Evolutionary conservation across 2,797 vertebrate genomes (phyloP).

Genomic region (Dromococcyx pavoninus): DNA sequence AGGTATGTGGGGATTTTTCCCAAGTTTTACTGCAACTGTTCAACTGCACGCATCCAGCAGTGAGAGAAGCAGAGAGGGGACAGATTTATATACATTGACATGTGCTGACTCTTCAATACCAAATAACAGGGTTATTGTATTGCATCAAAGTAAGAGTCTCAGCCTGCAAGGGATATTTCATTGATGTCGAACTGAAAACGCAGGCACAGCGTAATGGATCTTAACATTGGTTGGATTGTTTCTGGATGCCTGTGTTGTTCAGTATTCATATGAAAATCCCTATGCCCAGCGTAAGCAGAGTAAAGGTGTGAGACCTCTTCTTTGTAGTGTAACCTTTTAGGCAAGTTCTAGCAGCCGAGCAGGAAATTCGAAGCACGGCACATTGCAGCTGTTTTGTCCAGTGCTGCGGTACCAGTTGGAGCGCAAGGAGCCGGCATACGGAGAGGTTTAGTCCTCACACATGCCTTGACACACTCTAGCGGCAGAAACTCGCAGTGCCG

Average conservation of each 20-base stretch:
- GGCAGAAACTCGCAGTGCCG: slow-evolving; percentile 47
- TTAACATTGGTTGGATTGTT: slow-evolving; percentile 52
- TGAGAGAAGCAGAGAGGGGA: neutral
- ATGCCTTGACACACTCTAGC: slow-evolving; percentile 67
- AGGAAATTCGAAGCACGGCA: neutral
- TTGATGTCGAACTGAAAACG: slow-evolving; percentile 62
- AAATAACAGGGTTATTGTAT: slow-evolving; percentile 57
- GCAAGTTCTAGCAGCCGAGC: neutral
- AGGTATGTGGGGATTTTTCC: neutral
- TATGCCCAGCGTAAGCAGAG: neutral
- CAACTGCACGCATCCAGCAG: neutral
- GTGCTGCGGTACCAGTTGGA: neutral
- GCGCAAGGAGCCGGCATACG: neutral
- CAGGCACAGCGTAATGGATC: slow-evolving; percentile 38
- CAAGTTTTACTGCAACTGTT: slow-evolving; percentile 10
- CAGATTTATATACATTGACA: neutral
- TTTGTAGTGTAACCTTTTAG: neutral
- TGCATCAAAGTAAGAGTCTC: slow-evolving; percentile 35
- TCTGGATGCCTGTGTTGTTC: slow-evolving; percentile 27
- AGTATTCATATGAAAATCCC: neutral
- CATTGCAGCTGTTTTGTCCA: neutral
- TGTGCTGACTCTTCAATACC: slow-evolving; percentile 35
- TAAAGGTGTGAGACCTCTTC: neutral
- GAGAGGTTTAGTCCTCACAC: neutral
- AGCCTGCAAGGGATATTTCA: slow-evolving; percentile 61